Conservation (phyloP, 2,113 vertebrate species). For the Mustela nigripes region DNA sequence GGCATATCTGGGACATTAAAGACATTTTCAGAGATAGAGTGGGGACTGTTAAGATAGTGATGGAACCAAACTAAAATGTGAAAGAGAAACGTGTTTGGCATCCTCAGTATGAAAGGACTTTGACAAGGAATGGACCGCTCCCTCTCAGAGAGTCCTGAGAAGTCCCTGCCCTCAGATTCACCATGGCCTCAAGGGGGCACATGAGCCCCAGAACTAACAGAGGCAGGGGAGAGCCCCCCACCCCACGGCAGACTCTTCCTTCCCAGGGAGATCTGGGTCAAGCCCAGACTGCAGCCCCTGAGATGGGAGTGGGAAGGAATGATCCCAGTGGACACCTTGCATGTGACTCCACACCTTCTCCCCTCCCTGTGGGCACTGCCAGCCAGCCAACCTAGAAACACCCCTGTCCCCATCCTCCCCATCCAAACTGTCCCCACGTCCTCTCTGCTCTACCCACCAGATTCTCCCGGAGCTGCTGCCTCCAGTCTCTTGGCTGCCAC, state of each 20-base stretch:
- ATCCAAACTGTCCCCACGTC: not conserved
- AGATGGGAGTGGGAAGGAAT: not conserved
- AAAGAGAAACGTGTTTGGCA: slow-evolving; percentile 68
- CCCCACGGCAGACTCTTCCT: rapidly evolving
- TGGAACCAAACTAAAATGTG: slow-evolving; percentile 71
- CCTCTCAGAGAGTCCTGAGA: not conserved
- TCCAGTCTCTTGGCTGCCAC: not conserved
- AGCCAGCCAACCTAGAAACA: not conserved
- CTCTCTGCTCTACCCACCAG: not conserved
- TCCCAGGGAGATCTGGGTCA: not conserved
- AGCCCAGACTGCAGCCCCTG: not conserved
- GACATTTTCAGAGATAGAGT: slow-evolving; percentile 52
- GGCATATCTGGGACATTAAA: slow-evolving; percentile 34
- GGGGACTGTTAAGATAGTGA: slow-evolving; percentile 41
- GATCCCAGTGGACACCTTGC: not conserved
- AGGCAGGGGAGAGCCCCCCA: rapidly evolving
- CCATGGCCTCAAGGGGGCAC: not conserved
- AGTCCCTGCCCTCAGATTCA: not conserved
- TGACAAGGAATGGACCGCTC: not conserved
- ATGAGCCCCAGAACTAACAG: not conserved
- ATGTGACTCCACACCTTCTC: not conserved
- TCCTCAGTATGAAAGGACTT: not conserved
- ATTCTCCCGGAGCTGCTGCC: not conserved
- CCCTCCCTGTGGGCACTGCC: not conserved
- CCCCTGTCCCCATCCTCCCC: not conserved